These are phyloP conservation scores for Hoplias malabaricus DNA, from an alignment of 2,113 vertebrate species.

Conservation along the genomic window DNA sequence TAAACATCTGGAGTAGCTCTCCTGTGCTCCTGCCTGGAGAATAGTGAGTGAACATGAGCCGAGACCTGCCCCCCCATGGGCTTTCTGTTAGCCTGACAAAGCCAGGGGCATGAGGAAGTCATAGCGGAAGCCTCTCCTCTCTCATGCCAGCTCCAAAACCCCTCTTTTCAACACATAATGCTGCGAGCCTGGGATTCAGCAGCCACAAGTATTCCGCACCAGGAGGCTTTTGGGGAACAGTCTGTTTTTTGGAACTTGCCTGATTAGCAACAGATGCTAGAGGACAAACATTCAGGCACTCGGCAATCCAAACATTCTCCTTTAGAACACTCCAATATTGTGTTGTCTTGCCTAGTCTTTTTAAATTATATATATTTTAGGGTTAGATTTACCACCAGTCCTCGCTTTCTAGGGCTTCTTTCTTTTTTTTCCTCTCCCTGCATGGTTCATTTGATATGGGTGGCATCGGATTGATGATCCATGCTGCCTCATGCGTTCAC, in stretches of 20 bases:
- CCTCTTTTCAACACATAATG: constrained; percentile 31
- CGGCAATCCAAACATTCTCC: background rate
- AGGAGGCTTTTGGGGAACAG: constrained; percentile 48
- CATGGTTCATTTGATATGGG: constrained; percentile 26
- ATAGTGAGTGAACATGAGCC: constrained; percentile 51
- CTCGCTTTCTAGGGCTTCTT: background rate
- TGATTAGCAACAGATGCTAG: constrained; percentile 55
- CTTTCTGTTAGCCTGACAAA: constrained; percentile 68
- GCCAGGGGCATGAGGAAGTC: constrained; percentile 59
- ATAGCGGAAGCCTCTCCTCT: constrained; percentile 48
- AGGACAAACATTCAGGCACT: constrained; percentile 32
- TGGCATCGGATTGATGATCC: constrained; percentile 28
- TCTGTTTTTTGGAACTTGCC: constrained; percentile 35
- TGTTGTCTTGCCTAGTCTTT: background rate
- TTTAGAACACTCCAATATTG: background rate
- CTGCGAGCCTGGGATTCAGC: constrained; percentile 24
- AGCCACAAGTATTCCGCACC: constrained; percentile 60
- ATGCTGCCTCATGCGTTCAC: constrained; percentile 9
- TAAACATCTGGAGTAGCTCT: constrained; percentile 55
- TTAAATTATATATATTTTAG: too few species aligned
- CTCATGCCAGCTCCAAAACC: constrained; percentile 35
- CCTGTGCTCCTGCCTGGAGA: constrained; percentile 46
- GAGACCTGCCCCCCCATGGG: constrained; percentile 50
- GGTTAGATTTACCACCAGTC: background rate
- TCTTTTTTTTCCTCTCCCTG: background rate